Percentiles rank a stretch among this genome's conserved stretches.
Evolutionary conservation across 2,113 vertebrate genomes (phyloP).

Genomic region (Ploceus nigricollis): DNA sequence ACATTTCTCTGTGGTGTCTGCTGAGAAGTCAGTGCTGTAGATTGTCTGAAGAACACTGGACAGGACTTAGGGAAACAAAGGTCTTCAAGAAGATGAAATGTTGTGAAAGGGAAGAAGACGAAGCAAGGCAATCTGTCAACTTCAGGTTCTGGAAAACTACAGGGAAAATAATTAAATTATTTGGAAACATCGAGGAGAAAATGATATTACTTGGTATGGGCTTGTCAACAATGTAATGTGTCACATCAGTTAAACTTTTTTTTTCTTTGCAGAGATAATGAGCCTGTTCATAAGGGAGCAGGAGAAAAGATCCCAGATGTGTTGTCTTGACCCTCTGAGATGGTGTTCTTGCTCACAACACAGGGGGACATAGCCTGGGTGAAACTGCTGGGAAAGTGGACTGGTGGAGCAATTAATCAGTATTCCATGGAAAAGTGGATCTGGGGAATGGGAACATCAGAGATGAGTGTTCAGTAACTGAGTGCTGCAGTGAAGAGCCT

Average conservation of each 20-base stretch:
- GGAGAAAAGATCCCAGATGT: background rate
- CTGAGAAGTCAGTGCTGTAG: background rate
- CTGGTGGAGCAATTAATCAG: background rate
- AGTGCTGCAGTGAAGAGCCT: background rate
- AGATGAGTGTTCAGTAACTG: background rate
- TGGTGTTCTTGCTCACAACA: background rate
- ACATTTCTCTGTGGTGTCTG: background rate
- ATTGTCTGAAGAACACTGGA: background rate
- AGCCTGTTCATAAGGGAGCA: background rate
- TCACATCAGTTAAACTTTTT: constrained; percentile 3
- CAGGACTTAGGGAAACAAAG: background rate
- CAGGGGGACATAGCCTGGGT: background rate
- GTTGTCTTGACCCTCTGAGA: background rate
- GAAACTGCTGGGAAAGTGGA: background rate
- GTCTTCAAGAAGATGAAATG: background rate
- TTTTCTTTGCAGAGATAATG: background rate
- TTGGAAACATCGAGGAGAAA: constrained; percentile 41
- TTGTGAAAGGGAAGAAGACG: background rate
- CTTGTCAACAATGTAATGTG: constrained; percentile 48
- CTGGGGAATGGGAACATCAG: background rate
- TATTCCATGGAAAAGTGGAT: background rate
- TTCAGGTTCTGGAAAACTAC: constrained; percentile 42
- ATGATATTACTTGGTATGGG: constrained; percentile 41
- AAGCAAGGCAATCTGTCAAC: constrained; percentile 5
- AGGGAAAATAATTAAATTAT: constrained; percentile 50